Evolutionary conservation across 2,797 vertebrate genomes (phyloP).

Genomic region (Tenualosa thibaudeaui): DNA sequence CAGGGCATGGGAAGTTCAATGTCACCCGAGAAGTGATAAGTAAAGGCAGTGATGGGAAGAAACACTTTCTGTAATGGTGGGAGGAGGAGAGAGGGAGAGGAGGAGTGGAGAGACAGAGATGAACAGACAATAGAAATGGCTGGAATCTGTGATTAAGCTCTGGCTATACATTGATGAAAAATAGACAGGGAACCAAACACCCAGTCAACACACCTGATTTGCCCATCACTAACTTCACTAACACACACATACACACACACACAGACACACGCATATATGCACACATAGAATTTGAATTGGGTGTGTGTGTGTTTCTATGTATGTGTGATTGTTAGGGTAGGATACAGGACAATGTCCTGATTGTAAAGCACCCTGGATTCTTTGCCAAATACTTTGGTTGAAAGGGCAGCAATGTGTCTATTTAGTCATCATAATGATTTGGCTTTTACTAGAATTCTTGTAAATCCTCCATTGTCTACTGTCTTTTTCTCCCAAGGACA

Average conservation of each 20-base stretch:
- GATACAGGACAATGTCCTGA: background rate
- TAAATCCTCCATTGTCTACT: background rate
- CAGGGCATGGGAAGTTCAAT: conserved; percentile 87
- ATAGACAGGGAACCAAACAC: background rate
- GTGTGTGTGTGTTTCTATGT: too few relatives aligned
- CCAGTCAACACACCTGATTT: background rate
- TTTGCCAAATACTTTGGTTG: background rate
- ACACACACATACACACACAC: too few relatives aligned
- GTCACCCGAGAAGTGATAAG: conserved; percentile 80
- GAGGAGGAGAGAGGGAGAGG: conserved; percentile 49
- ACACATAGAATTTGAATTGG: too few relatives aligned
- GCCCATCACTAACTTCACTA: background rate
- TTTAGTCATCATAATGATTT: background rate
- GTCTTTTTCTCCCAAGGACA: background rate
- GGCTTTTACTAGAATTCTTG: background rate
- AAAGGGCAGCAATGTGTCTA: background rate
- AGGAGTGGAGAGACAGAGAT: conserved; percentile 24
- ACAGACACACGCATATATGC: too few relatives aligned
- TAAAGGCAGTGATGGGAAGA: conserved; percentile 80
- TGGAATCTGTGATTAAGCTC: background rate
- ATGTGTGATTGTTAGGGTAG: too few relatives aligned
- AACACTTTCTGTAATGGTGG: conserved; percentile 75
- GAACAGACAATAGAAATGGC: background rate
- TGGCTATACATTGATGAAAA: background rate
- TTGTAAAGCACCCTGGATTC: background rate